Evolutionary conservation across 2,888 invertebrate genomes (phyloP).

Genomic region (Chrysolina oricalcia): DNA sequence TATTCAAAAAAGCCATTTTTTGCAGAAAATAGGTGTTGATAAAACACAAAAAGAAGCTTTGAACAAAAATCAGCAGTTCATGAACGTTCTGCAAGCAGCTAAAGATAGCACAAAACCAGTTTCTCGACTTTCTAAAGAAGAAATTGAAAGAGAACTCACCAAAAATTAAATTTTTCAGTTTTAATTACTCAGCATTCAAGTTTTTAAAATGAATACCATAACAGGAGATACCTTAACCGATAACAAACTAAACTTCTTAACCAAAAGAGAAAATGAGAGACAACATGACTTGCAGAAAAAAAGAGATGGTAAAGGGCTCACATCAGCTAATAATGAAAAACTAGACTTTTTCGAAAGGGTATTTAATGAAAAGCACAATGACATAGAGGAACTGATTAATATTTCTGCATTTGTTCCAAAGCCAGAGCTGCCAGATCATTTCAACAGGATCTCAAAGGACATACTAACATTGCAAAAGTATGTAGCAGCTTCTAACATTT

Average conservation of each 20-base stretch:
- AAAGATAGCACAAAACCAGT: constrained; percentile 71
- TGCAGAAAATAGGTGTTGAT: constrained; percentile 68
- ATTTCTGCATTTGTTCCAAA: constrained; percentile 71
- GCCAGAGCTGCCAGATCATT: constrained; percentile 75
- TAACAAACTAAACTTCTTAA: constrained; percentile 71
- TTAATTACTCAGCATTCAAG: constrained; percentile 40
- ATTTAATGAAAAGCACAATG: constrained; percentile 79
- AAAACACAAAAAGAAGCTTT: constrained; percentile 58
- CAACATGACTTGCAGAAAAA: constrained; percentile 79
- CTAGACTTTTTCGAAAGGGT: constrained; percentile 81
- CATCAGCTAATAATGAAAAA: constrained; percentile 79
- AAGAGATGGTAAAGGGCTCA: constrained; percentile 77
- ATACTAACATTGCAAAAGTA: constrained; percentile 85
- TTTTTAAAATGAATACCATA: constrained; percentile 39
- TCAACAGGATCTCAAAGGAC: constrained; percentile 82
- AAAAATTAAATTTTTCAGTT: constrained; percentile 65
- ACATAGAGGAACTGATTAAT: constrained; percentile 77
- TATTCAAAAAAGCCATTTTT: constrained; percentile 58
- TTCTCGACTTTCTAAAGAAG: constrained; percentile 72
- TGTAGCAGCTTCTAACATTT: constrained; percentile 85
- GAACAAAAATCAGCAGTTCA: constrained; percentile 66
- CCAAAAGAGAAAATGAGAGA: constrained; percentile 77
- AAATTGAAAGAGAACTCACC: constrained; percentile 69
- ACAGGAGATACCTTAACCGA: constrained; percentile 62
- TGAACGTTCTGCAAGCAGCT: constrained; percentile 73